These are phyloP conservation scores for Crocuta crocuta DNA, from an alignment of 2,113 vertebrate species.

Conservation along the genomic window DNA sequence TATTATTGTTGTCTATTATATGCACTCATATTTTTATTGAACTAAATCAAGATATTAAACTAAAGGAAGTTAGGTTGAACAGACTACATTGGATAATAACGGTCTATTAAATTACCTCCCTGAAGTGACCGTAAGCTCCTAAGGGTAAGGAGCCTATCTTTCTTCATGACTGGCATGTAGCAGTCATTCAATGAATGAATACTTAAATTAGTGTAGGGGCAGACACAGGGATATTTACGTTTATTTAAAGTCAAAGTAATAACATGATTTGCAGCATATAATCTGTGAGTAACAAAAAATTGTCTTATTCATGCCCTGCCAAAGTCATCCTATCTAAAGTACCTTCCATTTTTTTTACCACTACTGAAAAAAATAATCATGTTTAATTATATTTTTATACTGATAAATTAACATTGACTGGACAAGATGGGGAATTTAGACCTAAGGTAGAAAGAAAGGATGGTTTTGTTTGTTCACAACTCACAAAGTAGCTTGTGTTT, in stretches of 20 bases:
- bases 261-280: background rate
- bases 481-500: slow-evolving; percentile 15
- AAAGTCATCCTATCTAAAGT: background rate
- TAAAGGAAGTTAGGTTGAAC: slow-evolving; percentile 6
- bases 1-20: background rate
- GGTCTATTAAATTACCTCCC: background rate
- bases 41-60: slow-evolving; percentile 9
- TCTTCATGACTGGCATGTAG: background rate
- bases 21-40: background rate
- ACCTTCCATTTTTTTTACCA: background rate
- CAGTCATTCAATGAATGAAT: background rate
- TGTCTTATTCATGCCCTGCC: background rate
- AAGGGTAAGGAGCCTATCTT: background rate
- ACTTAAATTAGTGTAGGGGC: background rate
- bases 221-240: background rate
- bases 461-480: background rate
- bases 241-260: background rate
- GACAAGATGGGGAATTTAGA: background rate
- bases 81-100: background rate
- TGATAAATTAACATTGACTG: background rate
- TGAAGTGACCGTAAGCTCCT: background rate
- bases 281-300: background rate
- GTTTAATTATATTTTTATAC: background rate
- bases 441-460: background rate
- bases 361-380: background rate